These are phyloP conservation scores for Sphenodon punctatus DNA, from an alignment of 2,797 vertebrate species.

Conservation along the genomic window DNA sequence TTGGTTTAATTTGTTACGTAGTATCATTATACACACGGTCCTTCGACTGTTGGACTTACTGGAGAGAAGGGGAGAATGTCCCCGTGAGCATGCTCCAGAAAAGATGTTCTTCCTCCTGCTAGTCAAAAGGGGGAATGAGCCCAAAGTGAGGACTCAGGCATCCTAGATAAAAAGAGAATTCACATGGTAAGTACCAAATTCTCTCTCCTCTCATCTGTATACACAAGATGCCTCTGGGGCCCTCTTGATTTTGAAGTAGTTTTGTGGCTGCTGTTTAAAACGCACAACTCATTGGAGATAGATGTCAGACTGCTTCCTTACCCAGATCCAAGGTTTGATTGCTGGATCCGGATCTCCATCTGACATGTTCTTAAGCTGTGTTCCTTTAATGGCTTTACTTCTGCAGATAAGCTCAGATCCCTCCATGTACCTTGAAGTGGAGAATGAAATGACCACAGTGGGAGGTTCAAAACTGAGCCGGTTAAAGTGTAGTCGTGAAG, in stretches of 20 bases:
- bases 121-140: no score
- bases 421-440: constrained; percentile 92
- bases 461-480: constrained; percentile 90
- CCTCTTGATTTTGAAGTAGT: neutral
- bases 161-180: no score
- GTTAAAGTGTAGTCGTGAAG: constrained; percentile 90
- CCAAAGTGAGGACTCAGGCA: no score
- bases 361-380: neutral
- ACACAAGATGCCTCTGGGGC: no score
- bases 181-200: no score
- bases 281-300: neutral
- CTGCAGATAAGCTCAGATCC: constrained; percentile 90
- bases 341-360: neutral
- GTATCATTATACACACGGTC: no score
- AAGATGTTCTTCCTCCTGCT: no score
- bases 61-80: no score
- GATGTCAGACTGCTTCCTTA: neutral
- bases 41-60: no score
- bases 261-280: neutral
- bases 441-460: constrained; percentile 89
- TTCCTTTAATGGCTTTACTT: neutral
- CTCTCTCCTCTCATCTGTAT: no score
- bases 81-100: no score
- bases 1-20: no score
- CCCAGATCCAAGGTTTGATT: accelerated